These are phyloP conservation scores for Fragariocoptes setiger DNA, from an alignment of 1,140 invertebrate genomes.

Conservation along the genomic window DNA sequence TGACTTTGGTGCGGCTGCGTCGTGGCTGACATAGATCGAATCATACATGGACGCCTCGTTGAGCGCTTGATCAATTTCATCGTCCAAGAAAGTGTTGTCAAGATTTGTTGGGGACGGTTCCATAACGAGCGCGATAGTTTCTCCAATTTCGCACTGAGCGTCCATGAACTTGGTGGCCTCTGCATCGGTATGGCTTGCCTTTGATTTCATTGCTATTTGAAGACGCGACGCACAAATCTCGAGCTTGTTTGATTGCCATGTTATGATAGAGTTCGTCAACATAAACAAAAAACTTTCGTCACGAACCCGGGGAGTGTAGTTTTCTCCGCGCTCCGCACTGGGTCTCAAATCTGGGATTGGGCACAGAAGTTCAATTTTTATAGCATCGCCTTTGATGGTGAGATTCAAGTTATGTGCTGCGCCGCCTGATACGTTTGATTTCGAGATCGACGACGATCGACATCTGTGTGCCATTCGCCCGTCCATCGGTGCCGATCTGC, in stretches of 20 bases:
- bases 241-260: not conserved
- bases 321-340: not conserved
- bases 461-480: too few relatives aligned
- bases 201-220: not conserved
- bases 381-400: constrained; percentile 1
- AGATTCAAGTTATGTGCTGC: constrained; percentile 3
- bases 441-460: too few relatives aligned
- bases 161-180: not conserved
- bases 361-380: constrained; percentile 4
- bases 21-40: constrained; percentile 7
- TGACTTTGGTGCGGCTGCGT: not conserved
- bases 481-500: too few relatives aligned
- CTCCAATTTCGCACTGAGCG: not conserved
- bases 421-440: too few relatives aligned
- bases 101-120: not conserved
- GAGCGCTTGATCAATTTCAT: not conserved
- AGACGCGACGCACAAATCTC: constrained; percentile 1
- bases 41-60: constrained; percentile 5
- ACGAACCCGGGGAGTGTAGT: not conserved
- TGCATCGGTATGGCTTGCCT: not conserved
- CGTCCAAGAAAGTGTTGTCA: not conserved
- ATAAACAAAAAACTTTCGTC: constrained; percentile 2
- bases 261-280: not conserved
- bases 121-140: not conserved
- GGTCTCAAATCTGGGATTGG: constrained; percentile 7